phyloP scores from a whole-genome alignment of 2,797 vertebrate genomes.

The Aplochiton taeniatus region DNA sequence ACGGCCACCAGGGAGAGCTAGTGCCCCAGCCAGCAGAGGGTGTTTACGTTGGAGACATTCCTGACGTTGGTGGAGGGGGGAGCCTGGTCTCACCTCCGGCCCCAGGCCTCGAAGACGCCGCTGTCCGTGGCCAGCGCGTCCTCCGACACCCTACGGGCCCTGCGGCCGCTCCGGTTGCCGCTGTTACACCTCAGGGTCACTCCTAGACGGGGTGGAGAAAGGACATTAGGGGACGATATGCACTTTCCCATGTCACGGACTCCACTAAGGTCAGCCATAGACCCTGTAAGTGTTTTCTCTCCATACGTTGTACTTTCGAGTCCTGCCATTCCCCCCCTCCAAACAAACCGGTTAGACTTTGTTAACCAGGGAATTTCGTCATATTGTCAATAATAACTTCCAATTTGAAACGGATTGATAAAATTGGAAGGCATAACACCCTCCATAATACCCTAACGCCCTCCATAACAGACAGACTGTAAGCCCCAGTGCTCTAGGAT shows the following conservation, averaged over 20 bases:
- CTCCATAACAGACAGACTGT: not conserved
- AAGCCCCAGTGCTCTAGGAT: not conserved
- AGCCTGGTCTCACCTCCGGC: conserved; percentile 81
- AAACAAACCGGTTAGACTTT: too few relatives aligned
- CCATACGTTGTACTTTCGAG: too few relatives aligned
- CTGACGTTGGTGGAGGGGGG: not conserved
- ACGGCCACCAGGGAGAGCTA: conserved; percentile 36
- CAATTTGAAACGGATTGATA: too few relatives aligned
- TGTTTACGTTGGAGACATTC: not conserved
- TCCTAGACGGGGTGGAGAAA: conserved; percentile 63
- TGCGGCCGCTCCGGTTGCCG: conserved; percentile 82
- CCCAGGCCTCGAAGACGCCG: conserved; percentile 96
- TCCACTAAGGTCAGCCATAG: too few relatives aligned
- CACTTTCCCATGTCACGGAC: too few relatives aligned
- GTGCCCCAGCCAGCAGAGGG: conserved; percentile 18
- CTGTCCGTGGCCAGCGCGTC: conserved; percentile 96
- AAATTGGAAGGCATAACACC: too few relatives aligned
- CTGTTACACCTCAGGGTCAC: conserved; percentile 90
- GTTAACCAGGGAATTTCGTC: too few relatives aligned
- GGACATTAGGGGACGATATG: not conserved
- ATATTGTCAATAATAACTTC: too few relatives aligned
- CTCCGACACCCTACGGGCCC: conserved; percentile 88
- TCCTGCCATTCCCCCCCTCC: too few relatives aligned
- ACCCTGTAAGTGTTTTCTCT: too few relatives aligned
- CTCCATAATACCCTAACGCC: too few relatives aligned